Evolutionary conservation across 2,797 vertebrate genomes (phyloP), one percentile per base, ranked within the genome.

Genomic region (Argya squamiceps): DNA sequence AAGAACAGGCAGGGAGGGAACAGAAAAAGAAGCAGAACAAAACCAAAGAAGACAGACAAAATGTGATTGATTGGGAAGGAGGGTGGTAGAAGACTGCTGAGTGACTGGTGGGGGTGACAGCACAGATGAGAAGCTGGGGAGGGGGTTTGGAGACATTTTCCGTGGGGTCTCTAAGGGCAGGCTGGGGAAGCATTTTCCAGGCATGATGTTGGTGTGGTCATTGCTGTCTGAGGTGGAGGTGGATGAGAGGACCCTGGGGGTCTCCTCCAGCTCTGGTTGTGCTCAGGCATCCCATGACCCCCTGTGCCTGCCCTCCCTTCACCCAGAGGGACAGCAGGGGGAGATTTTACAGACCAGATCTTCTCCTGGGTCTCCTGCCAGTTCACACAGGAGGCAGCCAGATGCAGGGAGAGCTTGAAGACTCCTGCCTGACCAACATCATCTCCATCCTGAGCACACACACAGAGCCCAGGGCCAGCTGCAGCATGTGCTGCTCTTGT

Each of bases 11-110:
- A 83, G 71, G 56, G 78, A 88, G 71, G 64, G 82, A 91, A 94
- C 37, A 91, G 68, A 93, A 84, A 92, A 92, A 92, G 71, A 24
- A 91, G 37, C 34, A 81, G 89, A 95, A 94, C 67, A 94, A 94
- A 96, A 52, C 65, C 3, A 0, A 18, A 84, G 64, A 78, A 14
- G 24, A 80, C 73, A 95, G 64, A 78, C 27, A 76, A 64, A 82
- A 22, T 10, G 2, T 93, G 92, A 95, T 81, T 91, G 94, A 96
- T 63, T n/a, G 84, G 82, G 68, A 88, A 59, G 81, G 87, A 93
- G 83, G 55, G 29, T 76, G 74, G 47, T 23, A 64, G 13, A 32
- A 89, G 92, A 75, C 12, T 26, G 43, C 39, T 73, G 82, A 92
- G 87, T 84, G 94, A 95, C 76, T 83, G 82, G 19, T 19, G 60